A percentile compares a stretch with the other conserved stretches of the same genome.
Conservation (phyloP, 2,113 vertebrate species). For the Lamprotornis superbus region DNA sequence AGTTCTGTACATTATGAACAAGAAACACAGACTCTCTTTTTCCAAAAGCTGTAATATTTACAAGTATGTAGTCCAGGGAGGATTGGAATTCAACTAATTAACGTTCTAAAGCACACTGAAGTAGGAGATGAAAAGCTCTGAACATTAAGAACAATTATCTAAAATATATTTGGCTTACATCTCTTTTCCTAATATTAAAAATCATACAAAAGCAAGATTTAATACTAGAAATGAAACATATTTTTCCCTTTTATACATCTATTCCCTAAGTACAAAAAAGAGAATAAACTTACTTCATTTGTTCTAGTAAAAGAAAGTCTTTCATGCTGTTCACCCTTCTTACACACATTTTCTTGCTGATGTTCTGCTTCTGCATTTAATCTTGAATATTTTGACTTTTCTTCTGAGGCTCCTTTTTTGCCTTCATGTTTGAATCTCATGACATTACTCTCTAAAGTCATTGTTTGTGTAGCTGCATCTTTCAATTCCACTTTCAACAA, state of each 20-base stretch:
- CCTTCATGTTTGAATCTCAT: constrained; percentile 6
- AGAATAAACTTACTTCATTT: constrained; percentile 67
- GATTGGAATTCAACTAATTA: constrained; percentile 44
- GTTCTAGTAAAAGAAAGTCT: neutral
- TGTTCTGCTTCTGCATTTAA: constrained; percentile 14
- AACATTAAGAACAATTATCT: constrained; percentile 38
- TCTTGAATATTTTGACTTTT: neutral
- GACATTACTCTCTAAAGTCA: constrained; percentile 1
- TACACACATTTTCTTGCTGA: neutral
- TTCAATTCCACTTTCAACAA: constrained; percentile 58
- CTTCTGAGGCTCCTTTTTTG: constrained; percentile 25
- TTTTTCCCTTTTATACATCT: constrained; percentile 1
- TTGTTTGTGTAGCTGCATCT: constrained; percentile 67
- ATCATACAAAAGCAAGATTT: constrained; percentile 25
- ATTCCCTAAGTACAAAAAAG: neutral
- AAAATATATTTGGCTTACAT: constrained; percentile 13
- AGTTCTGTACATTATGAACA: neutral
- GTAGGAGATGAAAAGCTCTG: constrained; percentile 25
- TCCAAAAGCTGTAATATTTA: constrained; percentile 30
- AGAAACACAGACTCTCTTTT: neutral
- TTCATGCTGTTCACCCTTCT: neutral
- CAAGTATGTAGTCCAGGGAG: neutral
- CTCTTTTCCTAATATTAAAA: constrained; percentile 22
- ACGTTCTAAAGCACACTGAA: constrained; percentile 9
- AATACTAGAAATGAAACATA: constrained; percentile 21